phyloP scores from a whole-genome alignment of 2,888 invertebrate genomes.

The Parthenolecanium corni region DNA sequence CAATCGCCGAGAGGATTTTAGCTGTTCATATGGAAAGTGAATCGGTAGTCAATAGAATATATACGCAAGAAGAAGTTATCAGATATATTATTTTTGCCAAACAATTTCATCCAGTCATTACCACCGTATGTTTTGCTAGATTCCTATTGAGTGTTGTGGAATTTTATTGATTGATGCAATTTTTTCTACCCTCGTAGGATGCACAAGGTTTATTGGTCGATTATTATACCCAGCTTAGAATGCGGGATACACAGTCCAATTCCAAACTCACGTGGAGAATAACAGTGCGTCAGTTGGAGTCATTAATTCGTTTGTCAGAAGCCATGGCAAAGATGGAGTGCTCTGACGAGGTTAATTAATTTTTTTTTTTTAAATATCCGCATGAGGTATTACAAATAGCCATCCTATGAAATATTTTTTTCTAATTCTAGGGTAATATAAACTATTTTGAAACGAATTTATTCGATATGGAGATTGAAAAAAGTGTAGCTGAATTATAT shows the following conservation, averaged over 20 bases:
- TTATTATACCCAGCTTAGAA: constrained; percentile 75
- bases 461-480: no score
- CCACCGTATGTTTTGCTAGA: constrained; percentile 45
- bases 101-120: constrained; percentile 83
- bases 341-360: constrained; percentile 57
- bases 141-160: background rate
- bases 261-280: constrained; percentile 82
- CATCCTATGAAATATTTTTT: no score
- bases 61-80: constrained; percentile 77
- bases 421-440: no score
- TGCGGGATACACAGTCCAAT: constrained; percentile 56
- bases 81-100: constrained; percentile 94
- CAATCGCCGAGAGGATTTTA: constrained; percentile 90
- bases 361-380: background rate
- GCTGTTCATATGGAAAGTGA: constrained; percentile 83
- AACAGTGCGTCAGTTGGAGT: constrained; percentile 90
- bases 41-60: constrained; percentile 64
- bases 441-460: no score
- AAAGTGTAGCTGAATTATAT: no score
- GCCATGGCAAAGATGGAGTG: constrained; percentile 95
- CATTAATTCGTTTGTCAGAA: constrained; percentile 90
- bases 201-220: constrained; percentile 74
- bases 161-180: background rate
- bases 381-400: no score
- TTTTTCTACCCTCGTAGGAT: constrained; percentile 43